These are phyloP conservation scores for Cossypha heuglini DNA, from an alignment of 2,797 vertebrate genomes.

Conservation along the genomic window DNA sequence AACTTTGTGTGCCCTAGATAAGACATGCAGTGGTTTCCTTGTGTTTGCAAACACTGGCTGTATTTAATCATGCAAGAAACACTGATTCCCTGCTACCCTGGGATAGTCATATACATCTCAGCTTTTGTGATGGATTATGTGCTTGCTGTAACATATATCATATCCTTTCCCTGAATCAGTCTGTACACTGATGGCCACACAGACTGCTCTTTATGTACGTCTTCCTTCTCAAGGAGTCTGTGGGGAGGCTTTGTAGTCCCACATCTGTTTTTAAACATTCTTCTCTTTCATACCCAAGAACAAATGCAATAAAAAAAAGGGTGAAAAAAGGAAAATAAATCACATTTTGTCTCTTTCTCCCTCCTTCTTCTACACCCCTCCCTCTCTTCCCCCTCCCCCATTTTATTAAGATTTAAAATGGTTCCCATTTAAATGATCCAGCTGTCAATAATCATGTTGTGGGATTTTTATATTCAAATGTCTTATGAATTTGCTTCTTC, in stretches of 20 bases:
- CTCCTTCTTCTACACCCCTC: neutral
- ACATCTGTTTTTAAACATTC: slow-evolving; percentile 40
- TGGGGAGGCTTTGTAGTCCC: slow-evolving; percentile 25
- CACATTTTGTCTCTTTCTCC: neutral
- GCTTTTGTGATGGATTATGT: neutral
- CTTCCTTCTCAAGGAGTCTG: neutral
- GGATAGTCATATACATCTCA: neutral
- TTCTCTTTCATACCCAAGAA: neutral
- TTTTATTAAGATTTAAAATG: neutral
- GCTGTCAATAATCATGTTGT: neutral
- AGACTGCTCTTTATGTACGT: slow-evolving; percentile 13
- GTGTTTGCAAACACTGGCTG: neutral
- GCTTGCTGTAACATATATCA: neutral
- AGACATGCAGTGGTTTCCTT: neutral
- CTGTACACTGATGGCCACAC: slow-evolving; percentile 15
- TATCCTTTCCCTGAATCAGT: neutral
- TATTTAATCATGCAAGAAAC: slow-evolving; percentile 33
- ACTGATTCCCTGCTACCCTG: neutral
- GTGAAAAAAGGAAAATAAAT: neutral
- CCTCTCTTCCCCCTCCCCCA: rapidly evolving
- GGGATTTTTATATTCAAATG: neutral
- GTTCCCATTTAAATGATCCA: neutral
- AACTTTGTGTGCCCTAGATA: neutral
- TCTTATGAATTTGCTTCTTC: neutral
- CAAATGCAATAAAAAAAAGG: neutral